Percentiles rank a stretch among this genome's conserved stretches.
Evolutionary conservation across 2,113 vertebrate species (phyloP).

Genomic region (Stictonetta naevosa): DNA sequence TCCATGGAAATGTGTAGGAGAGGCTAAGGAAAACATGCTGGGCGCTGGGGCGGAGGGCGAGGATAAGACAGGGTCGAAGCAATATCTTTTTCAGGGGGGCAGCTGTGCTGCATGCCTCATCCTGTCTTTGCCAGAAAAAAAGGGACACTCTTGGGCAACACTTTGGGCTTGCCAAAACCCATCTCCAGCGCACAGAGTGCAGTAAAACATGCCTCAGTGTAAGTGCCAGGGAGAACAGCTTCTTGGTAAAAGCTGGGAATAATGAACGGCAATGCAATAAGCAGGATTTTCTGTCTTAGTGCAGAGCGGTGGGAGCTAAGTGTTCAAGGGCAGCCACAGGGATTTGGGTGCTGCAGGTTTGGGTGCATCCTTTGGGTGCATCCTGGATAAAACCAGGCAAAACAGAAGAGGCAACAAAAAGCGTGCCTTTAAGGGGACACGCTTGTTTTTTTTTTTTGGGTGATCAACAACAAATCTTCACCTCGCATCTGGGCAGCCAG

Average conservation of each 20-base stretch:
- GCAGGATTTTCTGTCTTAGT: no score
- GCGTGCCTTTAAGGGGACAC: fast-evolving
- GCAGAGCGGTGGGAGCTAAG: fast-evolving
- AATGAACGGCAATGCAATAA: no score
- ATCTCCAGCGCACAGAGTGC: no score
- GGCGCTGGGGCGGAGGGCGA: neutral
- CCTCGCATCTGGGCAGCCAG: neutral
- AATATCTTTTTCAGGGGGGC: constrained; percentile 56
- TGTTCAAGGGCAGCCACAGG: neutral
- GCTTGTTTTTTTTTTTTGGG: neutral
- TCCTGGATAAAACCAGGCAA: neutral
- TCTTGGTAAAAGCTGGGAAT: no score
- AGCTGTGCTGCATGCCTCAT: constrained; percentile 72
- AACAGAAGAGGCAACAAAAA: neutral
- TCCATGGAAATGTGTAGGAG: constrained; percentile 86
- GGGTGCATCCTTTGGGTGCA: neutral
- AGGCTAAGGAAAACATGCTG: constrained; percentile 82
- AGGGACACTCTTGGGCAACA: neutral
- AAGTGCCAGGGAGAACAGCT: no score
- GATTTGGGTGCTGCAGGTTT: neutral
- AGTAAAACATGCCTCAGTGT: no score
- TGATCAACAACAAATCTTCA: neutral
- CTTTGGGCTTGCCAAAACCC: neutral
- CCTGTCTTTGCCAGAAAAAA: neutral
- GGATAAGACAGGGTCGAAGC: constrained; percentile 64